Conservation (phyloP, 2,797 vertebrate genomes). For the Garrulus glandarius region DNA sequence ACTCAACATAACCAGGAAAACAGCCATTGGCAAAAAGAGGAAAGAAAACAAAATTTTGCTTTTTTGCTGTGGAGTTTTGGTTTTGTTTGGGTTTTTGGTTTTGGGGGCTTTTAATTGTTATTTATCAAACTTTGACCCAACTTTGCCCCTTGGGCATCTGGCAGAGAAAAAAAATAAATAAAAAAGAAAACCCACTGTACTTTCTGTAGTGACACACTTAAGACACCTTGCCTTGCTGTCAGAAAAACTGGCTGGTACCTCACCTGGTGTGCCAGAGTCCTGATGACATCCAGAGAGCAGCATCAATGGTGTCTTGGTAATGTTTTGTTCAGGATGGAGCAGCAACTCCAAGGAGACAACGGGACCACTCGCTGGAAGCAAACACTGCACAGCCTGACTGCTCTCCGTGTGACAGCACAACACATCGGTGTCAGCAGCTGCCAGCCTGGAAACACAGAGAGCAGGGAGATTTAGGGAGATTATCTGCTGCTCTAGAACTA, state of each 20-base stretch:
- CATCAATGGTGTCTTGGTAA: background rate
- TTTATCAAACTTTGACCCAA: background rate
- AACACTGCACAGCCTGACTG: background rate
- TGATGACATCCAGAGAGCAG: background rate
- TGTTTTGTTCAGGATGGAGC: background rate
- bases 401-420: accelerated
- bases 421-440: accelerated
- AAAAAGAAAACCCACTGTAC: background rate
- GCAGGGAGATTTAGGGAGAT: background rate
- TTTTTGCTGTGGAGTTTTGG: background rate
- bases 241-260: background rate
- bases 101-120: accelerated
- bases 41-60: background rate
- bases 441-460: background rate
- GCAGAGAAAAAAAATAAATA: background rate
- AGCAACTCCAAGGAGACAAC: background rate
- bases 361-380: background rate
- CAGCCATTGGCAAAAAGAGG: background rate
- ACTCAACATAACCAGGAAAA: background rate
- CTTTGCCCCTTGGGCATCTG: background rate
- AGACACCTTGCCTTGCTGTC: background rate
- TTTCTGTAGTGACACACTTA: background rate
- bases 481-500: background rate
- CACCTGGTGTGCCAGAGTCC: background rate
- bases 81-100: background rate